A percentile compares a stretch with the other conserved stretches of the same genome.
These are phyloP conservation scores for Myanophis thanlyinensis DNA, from an alignment of 2,113 vertebrate genomes.

Conservation along the genomic window DNA sequence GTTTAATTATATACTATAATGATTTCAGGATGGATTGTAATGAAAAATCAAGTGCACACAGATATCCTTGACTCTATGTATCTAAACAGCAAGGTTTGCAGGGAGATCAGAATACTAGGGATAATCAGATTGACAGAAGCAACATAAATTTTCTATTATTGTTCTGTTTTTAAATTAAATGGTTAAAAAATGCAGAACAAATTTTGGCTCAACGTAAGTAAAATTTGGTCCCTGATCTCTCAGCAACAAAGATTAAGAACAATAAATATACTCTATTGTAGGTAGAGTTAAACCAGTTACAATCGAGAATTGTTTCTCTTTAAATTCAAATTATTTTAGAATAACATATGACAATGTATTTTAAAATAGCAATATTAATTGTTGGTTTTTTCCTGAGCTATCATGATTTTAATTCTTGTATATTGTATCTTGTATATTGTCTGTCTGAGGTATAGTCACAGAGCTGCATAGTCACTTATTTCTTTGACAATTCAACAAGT, in stretches of 20 bases:
- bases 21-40: neutral
- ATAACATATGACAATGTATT: neutral
- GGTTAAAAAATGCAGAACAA: neutral
- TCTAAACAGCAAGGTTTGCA: neutral
- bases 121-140: neutral
- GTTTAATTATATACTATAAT: neutral
- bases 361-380: constrained; percentile 22
- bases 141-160: neutral
- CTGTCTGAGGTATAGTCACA: neutral
- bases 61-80: neutral
- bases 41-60: neutral
- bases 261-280: neutral
- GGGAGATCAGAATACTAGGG: neutral
- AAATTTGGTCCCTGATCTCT: neutral
- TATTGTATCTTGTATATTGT: neutral
- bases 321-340: neutral
- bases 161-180: neutral
- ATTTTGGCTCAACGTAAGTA: neutral
- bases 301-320: neutral
- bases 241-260: neutral
- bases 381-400: constrained; percentile 18
- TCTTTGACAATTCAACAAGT: constrained; percentile 31
- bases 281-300: neutral
- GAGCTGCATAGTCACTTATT: constrained; percentile 24
- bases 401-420: constrained; percentile 6